Conservation (phyloP, 2,797 vertebrate species). For the Tangara arthus region DNA sequence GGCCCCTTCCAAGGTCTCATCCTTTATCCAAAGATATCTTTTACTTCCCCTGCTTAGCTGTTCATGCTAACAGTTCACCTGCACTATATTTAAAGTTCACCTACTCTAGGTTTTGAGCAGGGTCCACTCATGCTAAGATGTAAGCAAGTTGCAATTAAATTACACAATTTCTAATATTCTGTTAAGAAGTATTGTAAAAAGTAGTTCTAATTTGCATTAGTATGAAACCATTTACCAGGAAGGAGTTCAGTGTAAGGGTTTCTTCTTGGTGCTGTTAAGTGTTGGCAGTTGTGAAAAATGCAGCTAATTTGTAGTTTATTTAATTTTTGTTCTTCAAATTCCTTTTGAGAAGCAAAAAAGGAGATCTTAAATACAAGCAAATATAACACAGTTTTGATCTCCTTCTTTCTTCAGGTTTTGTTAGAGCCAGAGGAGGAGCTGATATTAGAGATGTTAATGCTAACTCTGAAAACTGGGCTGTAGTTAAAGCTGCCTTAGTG, state of each 20-base stretch:
- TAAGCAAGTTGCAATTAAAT: neutral
- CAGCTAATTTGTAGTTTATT: neutral
- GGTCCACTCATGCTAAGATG: neutral
- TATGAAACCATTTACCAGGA: neutral
- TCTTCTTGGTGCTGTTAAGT: neutral
- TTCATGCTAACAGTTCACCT: neutral
- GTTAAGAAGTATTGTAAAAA: neutral
- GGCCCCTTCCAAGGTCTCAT: neutral
- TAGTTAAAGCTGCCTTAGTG: slow-evolving; percentile 93
- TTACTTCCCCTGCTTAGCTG: neutral
- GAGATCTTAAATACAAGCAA: neutral
- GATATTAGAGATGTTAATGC: slow-evolving; percentile 92
- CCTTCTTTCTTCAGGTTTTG: slow-evolving; percentile 82
- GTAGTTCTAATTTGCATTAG: neutral
- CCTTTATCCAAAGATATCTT: neutral
- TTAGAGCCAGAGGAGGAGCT: slow-evolving; percentile 85
- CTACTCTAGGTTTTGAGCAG: neutral
- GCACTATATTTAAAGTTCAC: neutral
- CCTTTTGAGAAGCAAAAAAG: neutral
- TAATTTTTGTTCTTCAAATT: neutral
- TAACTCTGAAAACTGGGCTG: slow-evolving; percentile 96
- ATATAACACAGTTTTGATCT: neutral
- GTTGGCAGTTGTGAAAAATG: neutral
- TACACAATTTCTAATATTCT: neutral
- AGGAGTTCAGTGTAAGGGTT: neutral